phyloP scores from a whole-genome alignment of 2,888 invertebrate species.

The Matsumyia berberina region DNA sequence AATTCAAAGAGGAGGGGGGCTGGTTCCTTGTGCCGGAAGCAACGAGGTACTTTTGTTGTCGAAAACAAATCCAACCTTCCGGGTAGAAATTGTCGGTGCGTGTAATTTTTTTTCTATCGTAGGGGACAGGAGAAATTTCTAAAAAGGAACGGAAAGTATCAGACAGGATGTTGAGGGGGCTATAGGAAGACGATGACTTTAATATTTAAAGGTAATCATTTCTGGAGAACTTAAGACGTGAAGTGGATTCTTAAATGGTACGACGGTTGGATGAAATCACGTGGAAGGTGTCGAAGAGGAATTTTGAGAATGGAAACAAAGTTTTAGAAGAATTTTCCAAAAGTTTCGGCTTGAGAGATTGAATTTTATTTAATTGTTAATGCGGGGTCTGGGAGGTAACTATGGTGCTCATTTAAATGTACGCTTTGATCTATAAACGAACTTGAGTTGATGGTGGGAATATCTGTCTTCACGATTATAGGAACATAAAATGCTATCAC shows the following conservation, averaged over 20 bases:
- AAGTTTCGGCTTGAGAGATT: not conserved
- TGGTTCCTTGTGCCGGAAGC: not conserved
- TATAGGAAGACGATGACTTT: not conserved
- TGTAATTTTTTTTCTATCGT: constrained; percentile 5
- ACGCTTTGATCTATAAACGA: too few species aligned
- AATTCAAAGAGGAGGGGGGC: not conserved
- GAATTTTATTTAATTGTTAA: not conserved
- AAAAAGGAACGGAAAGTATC: not conserved
- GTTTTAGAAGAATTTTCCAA: not conserved
- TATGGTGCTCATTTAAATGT: too few species aligned
- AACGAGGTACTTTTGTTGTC: constrained; percentile 10
- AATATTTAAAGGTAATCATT: not conserved
- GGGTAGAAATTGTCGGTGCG: constrained; percentile 20
- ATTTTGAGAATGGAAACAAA: constrained; percentile 24
- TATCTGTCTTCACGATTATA: too few species aligned
- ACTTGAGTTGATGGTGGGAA: too few species aligned
- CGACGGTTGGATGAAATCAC: constrained; percentile 8
- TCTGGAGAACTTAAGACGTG: constrained; percentile 14
- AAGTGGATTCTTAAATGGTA: constrained; percentile 41
- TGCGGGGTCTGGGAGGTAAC: not conserved
- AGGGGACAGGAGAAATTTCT: not conserved
- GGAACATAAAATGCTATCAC: too few species aligned
- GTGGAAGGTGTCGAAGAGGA: constrained; percentile 32
- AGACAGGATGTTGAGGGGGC: not conserved
- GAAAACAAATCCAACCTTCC: constrained; percentile 45